Base-by-base conservation (phyloP, 1,140 invertebrate genomes). In the Brachionus calyciflorus region DNA sequence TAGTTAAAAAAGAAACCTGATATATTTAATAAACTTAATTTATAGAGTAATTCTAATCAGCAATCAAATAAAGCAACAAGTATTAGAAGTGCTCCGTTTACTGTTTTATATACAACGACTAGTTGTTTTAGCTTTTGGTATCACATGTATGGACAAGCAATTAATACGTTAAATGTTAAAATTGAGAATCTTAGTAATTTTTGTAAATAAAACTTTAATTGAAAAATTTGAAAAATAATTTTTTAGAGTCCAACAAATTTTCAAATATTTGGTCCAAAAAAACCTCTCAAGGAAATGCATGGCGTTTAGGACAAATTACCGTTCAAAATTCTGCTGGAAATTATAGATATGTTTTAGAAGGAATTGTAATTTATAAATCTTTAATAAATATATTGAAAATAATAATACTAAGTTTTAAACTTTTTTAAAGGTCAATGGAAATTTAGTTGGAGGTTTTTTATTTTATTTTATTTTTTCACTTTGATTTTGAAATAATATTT, bases 281-380 rank as follows among this genome's bases (percentile, higher is more conserved):
- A 17, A 30, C 37, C 19, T 26, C 30, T 24, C 51, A 40, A 7
- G 73, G 49, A 5, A 76, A 55, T 48, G 14, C 10, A 24, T 76
- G 73, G 73, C 28, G 73, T 10, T 10, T 51, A 2, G 73, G 21
- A 26, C 49, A 55, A 24, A 3, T 30, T 2, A 48, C 41, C 14
- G 24, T 55, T 10, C 17, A 57, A 41, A 1, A 19, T 0, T 57
- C 30, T 12, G n/a, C 41, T 6, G 76, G 51, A 14, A 76, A 77
- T 53, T 77, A 48, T 24, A 19, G 37, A 53, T 63, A 49, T 28
- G 21, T 77, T 48, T n/a, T 77, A 6, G 40, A 65, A 63, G 76
- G 55, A 24, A 51, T 30, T 33, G 69, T 75, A 17, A 30, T 12
- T n/a, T n/a, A n/a, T n/a, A n/a, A n/a, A n/a, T n/a, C n/a, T n/a